Percentiles rank a stretch among this genome's conserved stretches.
These are phyloP conservation scores for Nomada ferruginata DNA, from an alignment of 2,888 invertebrate species.

Conservation along the genomic window DNA sequence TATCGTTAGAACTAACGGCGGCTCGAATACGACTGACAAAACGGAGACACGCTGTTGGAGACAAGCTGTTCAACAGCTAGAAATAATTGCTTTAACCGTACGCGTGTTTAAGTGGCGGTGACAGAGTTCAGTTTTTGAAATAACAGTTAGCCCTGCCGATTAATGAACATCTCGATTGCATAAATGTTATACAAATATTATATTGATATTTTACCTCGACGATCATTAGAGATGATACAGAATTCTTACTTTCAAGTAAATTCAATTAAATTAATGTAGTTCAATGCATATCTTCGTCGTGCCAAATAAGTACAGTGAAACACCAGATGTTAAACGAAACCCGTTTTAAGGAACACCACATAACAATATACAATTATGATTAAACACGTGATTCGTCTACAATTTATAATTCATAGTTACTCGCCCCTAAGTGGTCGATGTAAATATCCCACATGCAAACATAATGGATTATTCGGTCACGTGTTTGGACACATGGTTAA, in stretches of 20 bases:
- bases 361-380: too few relatives aligned
- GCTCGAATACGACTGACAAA: slow-evolving; percentile 40
- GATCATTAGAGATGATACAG: too few relatives aligned
- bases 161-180: neutral
- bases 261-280: too few relatives aligned
- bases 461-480: slow-evolving; percentile 37
- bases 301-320: too few relatives aligned
- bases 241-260: too few relatives aligned
- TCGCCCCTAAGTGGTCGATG: neutral
- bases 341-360: too few relatives aligned
- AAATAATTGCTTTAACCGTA: slow-evolving; percentile 79
- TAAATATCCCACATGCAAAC: slow-evolving; percentile 65
- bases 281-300: too few relatives aligned
- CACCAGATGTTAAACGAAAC: too few relatives aligned
- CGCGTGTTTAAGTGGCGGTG: slow-evolving; percentile 51
- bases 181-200: neutral
- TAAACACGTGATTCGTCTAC: neutral
- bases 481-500: slow-evolving; percentile 56
- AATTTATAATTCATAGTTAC: neutral
- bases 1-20: slow-evolving; percentile 15
- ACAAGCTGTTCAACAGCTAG: slow-evolving; percentile 70
- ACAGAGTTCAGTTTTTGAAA: neutral
- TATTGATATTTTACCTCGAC: rapidly evolving
- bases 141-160: neutral
- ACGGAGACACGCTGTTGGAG: slow-evolving; percentile 69